Conservation (phyloP, 1,140 invertebrate genomes). For the Drosophila funebris region DNA sequence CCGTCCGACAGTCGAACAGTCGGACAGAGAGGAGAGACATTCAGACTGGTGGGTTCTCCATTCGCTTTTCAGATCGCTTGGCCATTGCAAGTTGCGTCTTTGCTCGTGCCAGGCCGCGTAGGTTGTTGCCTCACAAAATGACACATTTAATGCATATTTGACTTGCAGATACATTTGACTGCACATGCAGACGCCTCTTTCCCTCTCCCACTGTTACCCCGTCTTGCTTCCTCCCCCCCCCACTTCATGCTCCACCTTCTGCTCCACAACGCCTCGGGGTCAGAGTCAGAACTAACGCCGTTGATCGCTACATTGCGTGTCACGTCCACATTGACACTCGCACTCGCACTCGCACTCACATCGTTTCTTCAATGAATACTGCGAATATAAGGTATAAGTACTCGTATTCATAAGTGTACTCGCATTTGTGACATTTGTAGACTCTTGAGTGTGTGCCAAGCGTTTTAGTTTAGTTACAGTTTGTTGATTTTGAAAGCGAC, state of each 20-base stretch:
- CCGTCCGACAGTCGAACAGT: background rate
- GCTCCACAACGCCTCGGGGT: slow-evolving; percentile 21
- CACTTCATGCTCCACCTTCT: background rate
- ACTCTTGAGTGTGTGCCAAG: slow-evolving; percentile 45
- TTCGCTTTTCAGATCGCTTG: slow-evolving; percentile 54
- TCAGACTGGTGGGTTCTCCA: slow-evolving; percentile 31
- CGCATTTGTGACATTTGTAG: slow-evolving; percentile 47
- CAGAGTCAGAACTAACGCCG: slow-evolving; percentile 11
- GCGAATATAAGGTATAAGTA: slow-evolving; percentile 26
- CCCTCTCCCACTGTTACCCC: background rate
- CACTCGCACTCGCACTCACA: too few relatives aligned
- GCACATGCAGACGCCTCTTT: slow-evolving; percentile 44
- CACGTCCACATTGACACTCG: too few relatives aligned
- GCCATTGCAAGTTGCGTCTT: slow-evolving; percentile 27
- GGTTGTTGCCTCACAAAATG: slow-evolving; percentile 72
- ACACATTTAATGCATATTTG: slow-evolving; percentile 82
- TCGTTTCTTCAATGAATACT: background rate
- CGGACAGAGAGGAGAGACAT: background rate
- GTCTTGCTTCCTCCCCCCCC: background rate
- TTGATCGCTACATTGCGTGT: slow-evolving; percentile 34
- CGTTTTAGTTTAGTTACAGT: slow-evolving; percentile 74
- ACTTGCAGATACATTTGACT: slow-evolving; percentile 76
- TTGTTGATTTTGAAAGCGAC: slow-evolving; percentile 83
- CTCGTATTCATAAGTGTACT: slow-evolving; percentile 22
- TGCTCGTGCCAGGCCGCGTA: too few relatives aligned